phyloP scores from a whole-genome alignment of 2,888 invertebrate genomes.

The Pomacea canaliculata region DNA sequence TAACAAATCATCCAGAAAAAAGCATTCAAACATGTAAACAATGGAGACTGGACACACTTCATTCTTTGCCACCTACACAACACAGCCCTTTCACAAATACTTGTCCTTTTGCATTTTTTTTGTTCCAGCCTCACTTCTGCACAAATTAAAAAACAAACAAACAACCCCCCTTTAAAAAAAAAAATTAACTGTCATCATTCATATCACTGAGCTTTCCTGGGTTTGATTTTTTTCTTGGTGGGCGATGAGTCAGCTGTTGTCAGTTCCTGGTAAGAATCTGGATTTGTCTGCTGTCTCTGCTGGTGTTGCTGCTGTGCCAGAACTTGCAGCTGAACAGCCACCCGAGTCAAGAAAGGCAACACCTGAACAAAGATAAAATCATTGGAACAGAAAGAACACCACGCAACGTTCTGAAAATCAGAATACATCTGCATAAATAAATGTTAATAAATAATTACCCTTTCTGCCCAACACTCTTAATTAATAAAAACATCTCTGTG shows the following conservation, averaged over 20 bases:
- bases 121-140: background rate
- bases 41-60: too few species aligned
- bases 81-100: too few species aligned
- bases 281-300: slow-evolving; percentile 8
- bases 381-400: background rate
- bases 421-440: background rate
- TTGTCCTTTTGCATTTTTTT: too few species aligned
- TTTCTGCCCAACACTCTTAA: background rate
- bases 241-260: slow-evolving; percentile 28
- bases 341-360: slow-evolving; percentile 31
- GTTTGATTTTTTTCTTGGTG: slow-evolving; percentile 40
- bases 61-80: too few species aligned
- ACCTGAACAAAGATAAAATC: slow-evolving; percentile 28
- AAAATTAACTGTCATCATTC: background rate
- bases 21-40: too few species aligned
- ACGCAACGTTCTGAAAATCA: background rate
- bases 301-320: slow-evolving; percentile 26
- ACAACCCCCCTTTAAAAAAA: background rate
- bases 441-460: background rate
- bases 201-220: slow-evolving; percentile 41
- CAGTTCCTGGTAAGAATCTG: slow-evolving; percentile 8
- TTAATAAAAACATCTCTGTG: too few species aligned
- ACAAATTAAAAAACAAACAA: background rate
- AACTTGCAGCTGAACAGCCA: slow-evolving; percentile 27
- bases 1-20: too few species aligned